Evolutionary conservation across 2,888 invertebrate species (phyloP).

Genomic region (Eucera pruinosa): DNA sequence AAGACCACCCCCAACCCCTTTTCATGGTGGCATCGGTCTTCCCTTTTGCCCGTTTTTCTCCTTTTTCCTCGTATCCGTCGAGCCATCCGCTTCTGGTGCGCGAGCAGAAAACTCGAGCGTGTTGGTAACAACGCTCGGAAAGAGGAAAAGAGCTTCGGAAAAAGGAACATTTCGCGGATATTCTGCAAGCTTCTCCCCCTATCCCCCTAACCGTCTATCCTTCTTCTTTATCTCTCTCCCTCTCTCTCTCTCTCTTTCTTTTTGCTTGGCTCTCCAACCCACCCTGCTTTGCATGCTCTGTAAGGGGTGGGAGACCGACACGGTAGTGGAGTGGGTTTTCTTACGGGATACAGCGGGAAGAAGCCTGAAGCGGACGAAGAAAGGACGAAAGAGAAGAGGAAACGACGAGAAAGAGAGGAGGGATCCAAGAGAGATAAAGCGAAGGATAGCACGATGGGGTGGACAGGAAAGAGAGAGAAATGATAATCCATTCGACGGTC

Average conservation of each 20-base stretch:
- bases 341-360: slow-evolving; percentile 65
- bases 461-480: slow-evolving; percentile 72
- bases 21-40: slow-evolving; percentile 56
- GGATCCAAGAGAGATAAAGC: slow-evolving; percentile 24
- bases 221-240: slow-evolving; percentile 4
- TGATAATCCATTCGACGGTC: slow-evolving; percentile 84
- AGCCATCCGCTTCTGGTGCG: slow-evolving; percentile 57
- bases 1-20: slow-evolving; percentile 62
- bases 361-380: slow-evolving; percentile 40
- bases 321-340: slow-evolving; percentile 58
- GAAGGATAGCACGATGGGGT: slow-evolving; percentile 37
- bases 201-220: neutral
- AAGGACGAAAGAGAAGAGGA: slow-evolving; percentile 37
- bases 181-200: slow-evolving; percentile 8
- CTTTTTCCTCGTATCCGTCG: slow-evolving; percentile 55
- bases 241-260: slow-evolving; percentile 20
- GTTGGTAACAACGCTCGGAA: slow-evolving; percentile 71
- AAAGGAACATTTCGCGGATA: slow-evolving; percentile 65
- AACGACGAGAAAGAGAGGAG: slow-evolving; percentile 40
- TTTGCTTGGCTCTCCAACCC: neutral
- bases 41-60: slow-evolving; percentile 33
- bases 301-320: slow-evolving; percentile 21
- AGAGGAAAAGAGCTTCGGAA: slow-evolving; percentile 65
- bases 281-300: slow-evolving; percentile 72
- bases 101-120: slow-evolving; percentile 57